Conservation (phyloP, 2,888 invertebrate species). For the Rhagonycha lutea region DNA sequence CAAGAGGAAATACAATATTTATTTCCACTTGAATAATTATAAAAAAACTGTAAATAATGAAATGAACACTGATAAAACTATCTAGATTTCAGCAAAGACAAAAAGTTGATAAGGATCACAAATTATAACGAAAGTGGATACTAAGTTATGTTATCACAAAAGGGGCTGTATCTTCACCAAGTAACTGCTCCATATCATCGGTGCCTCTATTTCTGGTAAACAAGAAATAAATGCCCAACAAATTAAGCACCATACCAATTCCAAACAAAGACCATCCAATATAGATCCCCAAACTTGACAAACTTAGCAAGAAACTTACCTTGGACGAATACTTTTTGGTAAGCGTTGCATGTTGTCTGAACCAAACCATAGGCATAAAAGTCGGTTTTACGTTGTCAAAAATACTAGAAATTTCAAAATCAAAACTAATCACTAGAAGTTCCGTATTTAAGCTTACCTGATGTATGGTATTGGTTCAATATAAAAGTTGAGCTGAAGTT, state of each 20-base stretch:
- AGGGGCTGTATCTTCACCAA: neutral
- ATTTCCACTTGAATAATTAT: neutral
- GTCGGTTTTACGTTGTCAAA: conserved; percentile 58
- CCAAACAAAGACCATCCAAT: conserved; percentile 61
- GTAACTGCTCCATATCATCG: neutral
- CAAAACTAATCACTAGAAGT: neutral
- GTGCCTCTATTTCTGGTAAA: neutral
- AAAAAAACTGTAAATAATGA: neutral
- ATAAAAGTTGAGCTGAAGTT: conserved; percentile 77
- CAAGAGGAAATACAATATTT: neutral
- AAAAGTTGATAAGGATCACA: neutral
- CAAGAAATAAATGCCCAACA: conserved; percentile 1
- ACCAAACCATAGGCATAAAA: conserved; percentile 78
- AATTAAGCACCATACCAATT: conserved; percentile 51
- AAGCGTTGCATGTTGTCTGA: conserved; percentile 67
- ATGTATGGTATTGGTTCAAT: conserved; percentile 59
- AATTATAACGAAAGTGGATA: neutral
- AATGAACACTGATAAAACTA: neutral
- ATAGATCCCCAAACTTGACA: conserved; percentile 60
- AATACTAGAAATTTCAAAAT: conserved; percentile 53
- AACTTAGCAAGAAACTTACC: conserved; percentile 59
- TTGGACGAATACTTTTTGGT: conserved; percentile 62
- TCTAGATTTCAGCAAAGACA: too few species aligned
- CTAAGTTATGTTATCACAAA: neutral
- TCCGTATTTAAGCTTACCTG: conserved; percentile 55